A percentile compares a stretch with the other conserved stretches of the same genome.
These are phyloP conservation scores for Lysandra coridon DNA, from an alignment of 2,888 invertebrate species.

Conservation along the genomic window DNA sequence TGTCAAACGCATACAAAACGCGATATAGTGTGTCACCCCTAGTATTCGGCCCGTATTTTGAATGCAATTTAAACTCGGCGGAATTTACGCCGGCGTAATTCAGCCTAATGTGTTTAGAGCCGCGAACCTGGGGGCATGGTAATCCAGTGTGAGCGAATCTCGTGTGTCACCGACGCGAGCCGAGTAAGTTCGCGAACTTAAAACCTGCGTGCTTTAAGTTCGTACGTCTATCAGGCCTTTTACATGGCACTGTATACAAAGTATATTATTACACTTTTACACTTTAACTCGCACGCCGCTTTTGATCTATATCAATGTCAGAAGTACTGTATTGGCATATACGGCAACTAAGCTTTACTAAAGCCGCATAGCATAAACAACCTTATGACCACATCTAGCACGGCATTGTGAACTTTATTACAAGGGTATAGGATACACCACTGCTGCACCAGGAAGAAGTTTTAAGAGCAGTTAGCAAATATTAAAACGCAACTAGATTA, in stretches of 20 bases:
- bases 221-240: too few relatives aligned
- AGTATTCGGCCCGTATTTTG: too few relatives aligned
- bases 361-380: not conserved
- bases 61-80: too few relatives aligned
- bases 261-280: not conserved
- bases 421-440: not conserved
- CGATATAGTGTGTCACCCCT: too few relatives aligned
- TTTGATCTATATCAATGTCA: conserved; percentile 14
- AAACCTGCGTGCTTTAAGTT: too few relatives aligned
- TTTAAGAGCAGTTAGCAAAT: conserved; percentile 1
- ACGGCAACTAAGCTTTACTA: not conserved
- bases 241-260: not conserved
- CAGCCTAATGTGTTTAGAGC: too few relatives aligned
- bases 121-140: too few relatives aligned
- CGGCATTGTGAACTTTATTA: not conserved
- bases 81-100: too few relatives aligned
- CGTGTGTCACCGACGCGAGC: too few relatives aligned
- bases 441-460: not conserved
- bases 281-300: not conserved
- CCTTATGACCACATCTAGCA: not conserved
- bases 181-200: too few relatives aligned
- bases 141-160: too few relatives aligned
- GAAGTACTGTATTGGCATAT: conserved; percentile 1
- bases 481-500: not conserved
- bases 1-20: too few relatives aligned